Evolutionary conservation across 2,888 invertebrate genomes (phyloP).

Genomic region (Cacoxenus indagator): DNA sequence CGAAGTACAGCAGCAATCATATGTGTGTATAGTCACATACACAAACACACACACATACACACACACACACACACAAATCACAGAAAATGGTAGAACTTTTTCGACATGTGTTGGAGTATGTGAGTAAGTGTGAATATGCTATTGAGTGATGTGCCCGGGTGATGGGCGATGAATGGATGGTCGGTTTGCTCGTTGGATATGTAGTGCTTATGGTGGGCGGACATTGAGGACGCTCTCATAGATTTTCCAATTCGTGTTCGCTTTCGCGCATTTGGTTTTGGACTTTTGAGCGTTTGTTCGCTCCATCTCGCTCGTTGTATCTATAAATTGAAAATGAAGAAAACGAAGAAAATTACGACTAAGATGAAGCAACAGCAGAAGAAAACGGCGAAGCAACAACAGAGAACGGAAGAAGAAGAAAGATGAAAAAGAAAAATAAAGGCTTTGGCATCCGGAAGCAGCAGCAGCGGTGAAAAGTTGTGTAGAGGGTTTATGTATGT

Average conservation of each 20-base stretch:
- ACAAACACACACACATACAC: slow-evolving; percentile 23
- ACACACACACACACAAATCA: slow-evolving; percentile 18
- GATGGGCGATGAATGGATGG: no score
- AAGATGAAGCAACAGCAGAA: no score
- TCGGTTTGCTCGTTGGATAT: no score
- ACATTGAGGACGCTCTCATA: slow-evolving; percentile 6
- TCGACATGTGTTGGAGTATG: neutral
- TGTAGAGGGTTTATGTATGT: no score
- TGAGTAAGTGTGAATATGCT: no score
- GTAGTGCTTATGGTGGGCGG: neutral
- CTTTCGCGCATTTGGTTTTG: slow-evolving; percentile 44
- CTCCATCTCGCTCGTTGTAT: slow-evolving; percentile 56
- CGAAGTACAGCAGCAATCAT: neutral
- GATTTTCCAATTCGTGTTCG: slow-evolving; percentile 47
- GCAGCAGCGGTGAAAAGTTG: no score
- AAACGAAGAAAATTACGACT: slow-evolving; percentile 31
- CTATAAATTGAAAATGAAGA: slow-evolving; percentile 55
- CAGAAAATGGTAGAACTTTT: slow-evolving; percentile 4
- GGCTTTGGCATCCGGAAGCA: no score
- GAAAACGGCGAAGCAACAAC: no score
- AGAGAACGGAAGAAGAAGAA: no score
- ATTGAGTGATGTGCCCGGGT: no score
- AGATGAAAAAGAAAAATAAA: no score
- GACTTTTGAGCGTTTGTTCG: slow-evolving; percentile 56
- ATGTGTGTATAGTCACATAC: slow-evolving; percentile 22